Conservation (phyloP, 2,888 invertebrate species). For the Oeneis ivallda region DNA sequence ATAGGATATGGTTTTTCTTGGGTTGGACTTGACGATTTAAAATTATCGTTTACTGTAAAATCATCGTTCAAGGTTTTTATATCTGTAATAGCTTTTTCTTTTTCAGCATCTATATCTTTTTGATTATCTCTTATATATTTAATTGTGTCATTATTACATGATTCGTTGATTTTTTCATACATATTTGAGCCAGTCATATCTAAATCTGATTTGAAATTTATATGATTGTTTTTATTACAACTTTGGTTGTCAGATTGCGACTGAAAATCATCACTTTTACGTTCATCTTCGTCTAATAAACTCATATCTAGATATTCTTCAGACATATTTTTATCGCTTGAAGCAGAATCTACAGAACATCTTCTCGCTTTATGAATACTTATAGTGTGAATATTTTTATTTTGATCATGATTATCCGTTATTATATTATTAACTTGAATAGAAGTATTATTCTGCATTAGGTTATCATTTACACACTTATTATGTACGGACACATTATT, state of each 20-base stretch:
- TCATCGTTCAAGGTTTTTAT: background rate
- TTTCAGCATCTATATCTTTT: background rate
- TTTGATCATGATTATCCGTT: background rate
- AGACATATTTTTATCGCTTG: constrained; percentile 29
- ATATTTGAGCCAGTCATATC: constrained; percentile 10
- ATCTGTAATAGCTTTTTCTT: background rate
- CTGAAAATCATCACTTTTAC: constrained; percentile 11
- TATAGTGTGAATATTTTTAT: background rate
- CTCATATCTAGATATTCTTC: constrained; percentile 35
- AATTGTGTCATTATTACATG: background rate
- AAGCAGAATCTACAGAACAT: constrained; percentile 18
- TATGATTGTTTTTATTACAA: background rate
- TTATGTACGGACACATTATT: background rate
- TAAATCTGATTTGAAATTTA: background rate
- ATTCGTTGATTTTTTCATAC: constrained; percentile 1
- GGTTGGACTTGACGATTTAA: background rate
- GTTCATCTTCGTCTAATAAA: constrained; percentile 40
- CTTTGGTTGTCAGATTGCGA: background rate
- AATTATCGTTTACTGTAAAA: background rate
- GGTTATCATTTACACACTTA: background rate
- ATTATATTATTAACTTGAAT: constrained; percentile 1
- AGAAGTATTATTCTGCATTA: background rate
- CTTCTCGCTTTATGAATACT: constrained; percentile 1
- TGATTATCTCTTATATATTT: background rate
- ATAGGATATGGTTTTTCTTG: background rate